Percentiles rank a stretch among this genome's conserved stretches.
These are phyloP conservation scores for Bombus balteatus DNA, from an alignment of 1,140 invertebrate species.

Conservation along the genomic window DNA sequence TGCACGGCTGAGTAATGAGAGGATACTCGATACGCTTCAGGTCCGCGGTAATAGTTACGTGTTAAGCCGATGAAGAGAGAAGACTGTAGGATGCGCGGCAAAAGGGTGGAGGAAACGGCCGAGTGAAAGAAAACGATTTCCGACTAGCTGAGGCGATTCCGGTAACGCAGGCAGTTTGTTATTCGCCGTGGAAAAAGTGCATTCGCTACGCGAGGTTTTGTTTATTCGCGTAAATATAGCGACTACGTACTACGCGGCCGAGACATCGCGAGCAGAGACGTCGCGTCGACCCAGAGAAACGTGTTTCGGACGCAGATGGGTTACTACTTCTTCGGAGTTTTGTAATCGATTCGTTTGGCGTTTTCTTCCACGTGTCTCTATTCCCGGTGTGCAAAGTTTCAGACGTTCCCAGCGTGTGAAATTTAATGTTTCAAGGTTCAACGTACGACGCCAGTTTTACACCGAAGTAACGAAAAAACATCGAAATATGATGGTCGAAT, in stretches of 20 bases:
- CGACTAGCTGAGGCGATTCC: conserved; percentile 12
- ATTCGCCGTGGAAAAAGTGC: conserved; percentile 25
- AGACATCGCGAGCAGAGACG: neutral
- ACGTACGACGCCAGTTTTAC: neutral
- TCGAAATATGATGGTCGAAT: no score
- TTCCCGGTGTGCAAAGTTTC: neutral
- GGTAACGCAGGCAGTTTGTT: conserved; percentile 31
- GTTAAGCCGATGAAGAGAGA: neutral
- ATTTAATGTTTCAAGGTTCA: neutral
- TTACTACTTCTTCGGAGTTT: neutral
- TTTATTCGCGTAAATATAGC: conserved; percentile 7
- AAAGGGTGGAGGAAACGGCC: neutral
- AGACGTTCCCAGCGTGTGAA: neutral
- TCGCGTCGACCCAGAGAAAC: neutral
- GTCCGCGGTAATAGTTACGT: conserved; percentile 44
- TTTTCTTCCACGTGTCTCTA: neutral
- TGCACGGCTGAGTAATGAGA: conserved; percentile 32
- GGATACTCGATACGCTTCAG: conserved; percentile 50
- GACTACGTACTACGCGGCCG: neutral
- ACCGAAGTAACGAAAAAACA: no score
- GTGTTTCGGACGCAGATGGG: neutral
- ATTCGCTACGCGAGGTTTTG: conserved; percentile 26
- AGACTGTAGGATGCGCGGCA: no score
- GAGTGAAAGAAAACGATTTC: conserved; percentile 25
- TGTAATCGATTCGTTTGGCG: neutral